A percentile compares a stretch with the other conserved stretches of the same genome.
Evolutionary conservation across 2,888 invertebrate species (phyloP).

Genomic region (Phengaris arion): DNA sequence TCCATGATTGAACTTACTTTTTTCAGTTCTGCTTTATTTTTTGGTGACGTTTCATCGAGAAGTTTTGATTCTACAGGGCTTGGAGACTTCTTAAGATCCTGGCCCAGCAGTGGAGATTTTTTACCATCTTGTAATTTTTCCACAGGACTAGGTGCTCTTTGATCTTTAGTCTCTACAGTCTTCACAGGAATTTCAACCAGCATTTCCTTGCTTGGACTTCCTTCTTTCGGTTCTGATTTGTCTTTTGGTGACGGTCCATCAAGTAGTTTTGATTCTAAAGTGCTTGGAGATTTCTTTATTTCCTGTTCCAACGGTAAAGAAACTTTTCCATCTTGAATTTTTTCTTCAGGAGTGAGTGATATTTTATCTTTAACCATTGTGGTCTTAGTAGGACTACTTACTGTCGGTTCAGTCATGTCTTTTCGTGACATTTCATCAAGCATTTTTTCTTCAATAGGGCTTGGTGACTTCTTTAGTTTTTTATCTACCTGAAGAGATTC

Average conservation of each 20-base stretch:
- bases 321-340: neutral
- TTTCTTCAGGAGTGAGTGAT: conserved; percentile 3
- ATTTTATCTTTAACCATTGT: too few species aligned
- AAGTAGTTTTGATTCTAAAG: neutral
- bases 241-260: too few species aligned
- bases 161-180: too few species aligned
- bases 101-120: neutral
- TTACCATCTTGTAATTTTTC: neutral
- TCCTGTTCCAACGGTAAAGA: neutral
- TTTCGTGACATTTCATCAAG: too few species aligned
- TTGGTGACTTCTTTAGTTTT: too few species aligned
- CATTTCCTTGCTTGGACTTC: too few species aligned
- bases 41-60: neutral
- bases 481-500: too few species aligned
- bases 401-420: too few species aligned
- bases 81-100: neutral
- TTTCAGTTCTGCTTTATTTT: neutral
- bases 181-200: too few species aligned
- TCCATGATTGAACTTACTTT: neutral
- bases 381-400: too few species aligned
- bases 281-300: conserved; percentile 22
- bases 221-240: too few species aligned
- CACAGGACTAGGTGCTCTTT: neutral
- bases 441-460: too few species aligned
- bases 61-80: neutral